These are phyloP conservation scores for Liolophura sinensis DNA, from an alignment of 1,140 invertebrate species.

Conservation along the genomic window DNA sequence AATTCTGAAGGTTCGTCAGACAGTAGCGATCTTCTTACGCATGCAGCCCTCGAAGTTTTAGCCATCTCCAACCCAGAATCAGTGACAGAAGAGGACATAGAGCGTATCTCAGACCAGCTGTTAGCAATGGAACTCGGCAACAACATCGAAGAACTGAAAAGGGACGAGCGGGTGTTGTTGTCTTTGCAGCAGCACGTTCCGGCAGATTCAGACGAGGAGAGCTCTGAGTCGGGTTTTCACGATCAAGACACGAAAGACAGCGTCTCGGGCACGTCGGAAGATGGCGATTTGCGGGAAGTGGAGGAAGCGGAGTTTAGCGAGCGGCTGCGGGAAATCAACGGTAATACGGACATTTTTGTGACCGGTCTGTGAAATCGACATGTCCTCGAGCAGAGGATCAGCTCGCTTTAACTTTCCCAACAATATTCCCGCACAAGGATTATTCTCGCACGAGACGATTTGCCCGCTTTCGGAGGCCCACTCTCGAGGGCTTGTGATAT, in stretches of 20 bases:
- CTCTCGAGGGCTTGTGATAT: too few species aligned
- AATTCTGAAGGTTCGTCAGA: constrained; percentile 15
- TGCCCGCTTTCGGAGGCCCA: too few species aligned
- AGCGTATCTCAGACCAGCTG: constrained; percentile 9
- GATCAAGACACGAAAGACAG: constrained; percentile 39
- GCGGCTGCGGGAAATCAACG: too few species aligned
- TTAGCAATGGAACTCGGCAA: constrained; percentile 48
- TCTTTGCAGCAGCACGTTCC: constrained; percentile 27
- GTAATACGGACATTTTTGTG: too few species aligned
- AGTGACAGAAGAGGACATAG: neutral
- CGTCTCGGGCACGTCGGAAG: constrained; percentile 7
- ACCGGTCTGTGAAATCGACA: too few species aligned
- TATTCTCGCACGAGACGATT: too few species aligned
- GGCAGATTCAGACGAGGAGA: constrained; percentile 49
- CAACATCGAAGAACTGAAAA: constrained; percentile 45
- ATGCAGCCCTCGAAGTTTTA: neutral
- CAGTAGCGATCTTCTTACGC: neutral
- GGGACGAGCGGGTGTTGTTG: constrained; percentile 43
- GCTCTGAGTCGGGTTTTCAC: constrained; percentile 52
- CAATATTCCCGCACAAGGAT: too few species aligned
- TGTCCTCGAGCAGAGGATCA: too few species aligned
- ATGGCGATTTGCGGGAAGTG: constrained; percentile 3
- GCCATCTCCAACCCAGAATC: constrained; percentile 4
- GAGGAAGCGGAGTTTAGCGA: too few species aligned
- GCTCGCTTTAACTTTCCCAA: too few species aligned